Conservation (phyloP, 2,888 invertebrate genomes). For the Ectemnius cavifrons region DNA sequence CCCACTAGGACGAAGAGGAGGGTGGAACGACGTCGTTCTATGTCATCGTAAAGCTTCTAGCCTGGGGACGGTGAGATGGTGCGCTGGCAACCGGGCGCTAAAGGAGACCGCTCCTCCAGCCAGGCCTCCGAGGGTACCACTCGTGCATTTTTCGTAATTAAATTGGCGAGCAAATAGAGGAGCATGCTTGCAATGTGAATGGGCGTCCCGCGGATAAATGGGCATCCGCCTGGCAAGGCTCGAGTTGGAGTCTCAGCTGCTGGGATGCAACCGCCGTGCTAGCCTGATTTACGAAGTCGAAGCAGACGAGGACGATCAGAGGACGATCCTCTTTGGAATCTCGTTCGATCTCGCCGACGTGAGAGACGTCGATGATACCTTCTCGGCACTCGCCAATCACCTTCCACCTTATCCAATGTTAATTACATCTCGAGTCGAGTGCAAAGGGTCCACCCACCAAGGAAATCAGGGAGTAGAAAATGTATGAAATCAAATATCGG, state of each 20-base stretch:
- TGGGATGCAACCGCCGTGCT: conserved; percentile 37
- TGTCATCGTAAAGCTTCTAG: conserved; percentile 55
- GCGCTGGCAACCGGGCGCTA: neutral
- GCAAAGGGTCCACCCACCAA: no score
- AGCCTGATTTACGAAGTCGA: conserved; percentile 57
- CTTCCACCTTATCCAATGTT: neutral
- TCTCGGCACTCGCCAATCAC: neutral
- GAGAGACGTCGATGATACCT: conserved; percentile 20
- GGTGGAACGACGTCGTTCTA: conserved; percentile 31
- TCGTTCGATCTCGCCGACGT: conserved; percentile 24
- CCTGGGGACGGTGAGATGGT: conserved; percentile 10
- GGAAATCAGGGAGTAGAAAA: conserved; percentile 16
- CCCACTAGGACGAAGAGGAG: conserved; percentile 16
- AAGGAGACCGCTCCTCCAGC: conserved; percentile 9
- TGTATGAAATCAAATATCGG: conserved; percentile 58
- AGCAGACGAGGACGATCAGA: conserved; percentile 15
- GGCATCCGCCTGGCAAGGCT: conserved; percentile 49
- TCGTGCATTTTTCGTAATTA: conserved; percentile 51
- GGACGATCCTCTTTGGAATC: neutral
- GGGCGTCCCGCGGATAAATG: conserved; percentile 56
- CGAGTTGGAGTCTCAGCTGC: conserved; percentile 40
- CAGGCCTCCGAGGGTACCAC: conserved; percentile 15
- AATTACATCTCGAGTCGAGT: neutral
- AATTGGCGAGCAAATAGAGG: conserved; percentile 58
- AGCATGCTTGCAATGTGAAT: conserved; percentile 46